Base-by-base conservation (phyloP, 2,797 vertebrate genomes). In the Megalops cyprinoides region DNA sequence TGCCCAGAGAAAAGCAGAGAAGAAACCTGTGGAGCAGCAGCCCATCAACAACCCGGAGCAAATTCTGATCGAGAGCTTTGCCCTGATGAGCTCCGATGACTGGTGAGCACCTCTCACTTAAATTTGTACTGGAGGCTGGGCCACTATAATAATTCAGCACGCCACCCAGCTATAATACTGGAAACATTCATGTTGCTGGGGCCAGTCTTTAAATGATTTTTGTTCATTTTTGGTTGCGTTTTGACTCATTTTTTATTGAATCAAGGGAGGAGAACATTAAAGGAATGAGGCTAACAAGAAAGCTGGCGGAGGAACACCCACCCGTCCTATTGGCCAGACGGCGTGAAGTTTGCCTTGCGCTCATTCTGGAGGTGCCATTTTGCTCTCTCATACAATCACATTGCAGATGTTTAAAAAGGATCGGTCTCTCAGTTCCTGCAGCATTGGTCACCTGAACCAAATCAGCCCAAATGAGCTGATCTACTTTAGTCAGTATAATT, bases 181-280 rank as follows among this genome's bases (percentile, higher is more conserved):
- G 25, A 65, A 65, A 65, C 12, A 3, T 14, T 15, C 31, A 9
- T 60, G 25, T 9, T 55, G 53, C 53, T 58, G 55, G n/a, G n/a
- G n/a, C n/a, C n/a, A n/a, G n/a, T n/a, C n/a, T n/a, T n/a, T 25
- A 20, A n/a, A 20, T 58, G 55, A 58, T n/a, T n/a, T 49, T 7
- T 7, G 25, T 25, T 4, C 25, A 8, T 58, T 65, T 18, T 65
- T 37, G 0, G 31, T 39, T 42, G n/a, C 10, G 20, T 31, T 67
- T 0, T 37, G 12, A n/a, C n/a, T 10, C 25, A 28, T 9, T 28
- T 55, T 55, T 53, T 2, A 42, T 34, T 80, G 58, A 34, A 28
- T 84, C 20, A 77, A 99, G 97, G 97, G 96, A 98, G 92, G 97
- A 97, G 93, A 99, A 98, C 90, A 98, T 98, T 0, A 94, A 97